Evolutionary conservation across 2,113 vertebrate species (phyloP).

Genomic region (Chamaetylas fuelleborni): DNA sequence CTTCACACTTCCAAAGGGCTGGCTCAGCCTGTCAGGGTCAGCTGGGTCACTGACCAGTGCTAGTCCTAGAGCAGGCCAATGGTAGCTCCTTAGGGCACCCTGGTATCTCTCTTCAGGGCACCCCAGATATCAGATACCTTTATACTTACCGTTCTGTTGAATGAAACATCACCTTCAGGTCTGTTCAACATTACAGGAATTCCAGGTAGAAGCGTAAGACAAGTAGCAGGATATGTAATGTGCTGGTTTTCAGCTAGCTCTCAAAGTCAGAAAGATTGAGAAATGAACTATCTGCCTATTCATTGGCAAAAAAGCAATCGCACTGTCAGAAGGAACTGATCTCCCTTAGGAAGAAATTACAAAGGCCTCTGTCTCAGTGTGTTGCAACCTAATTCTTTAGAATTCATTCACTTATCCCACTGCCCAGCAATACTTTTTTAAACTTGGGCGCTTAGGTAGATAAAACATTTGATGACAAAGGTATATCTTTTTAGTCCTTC

Average conservation of each 20-base stretch:
- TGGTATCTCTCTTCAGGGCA: background rate
- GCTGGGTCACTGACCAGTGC: background rate
- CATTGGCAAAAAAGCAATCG: background rate
- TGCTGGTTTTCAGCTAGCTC: background rate
- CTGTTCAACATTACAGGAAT: background rate
- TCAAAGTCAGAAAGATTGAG: background rate
- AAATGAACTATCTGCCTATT: background rate
- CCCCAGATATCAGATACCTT: background rate
- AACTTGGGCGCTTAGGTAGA: background rate
- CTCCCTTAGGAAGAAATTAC: background rate
- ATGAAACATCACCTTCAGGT: background rate
- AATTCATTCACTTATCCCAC: background rate
- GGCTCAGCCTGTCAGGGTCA: background rate
- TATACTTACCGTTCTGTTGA: background rate
- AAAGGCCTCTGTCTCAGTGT: background rate
- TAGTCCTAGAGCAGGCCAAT: background rate
- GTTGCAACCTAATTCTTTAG: background rate
- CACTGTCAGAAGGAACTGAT: background rate
- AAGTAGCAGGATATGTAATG: background rate
- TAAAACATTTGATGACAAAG: background rate
- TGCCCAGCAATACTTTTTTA: background rate
- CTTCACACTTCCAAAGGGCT: background rate
- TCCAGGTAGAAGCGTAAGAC: background rate
- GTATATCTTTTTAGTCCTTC: background rate
- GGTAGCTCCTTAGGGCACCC: no score